A percentile compares a stretch with the other conserved stretches of the same genome.
Evolutionary conservation across 2,113 vertebrate genomes (phyloP).

Genomic region (Sakesphorus luctuosus): DNA sequence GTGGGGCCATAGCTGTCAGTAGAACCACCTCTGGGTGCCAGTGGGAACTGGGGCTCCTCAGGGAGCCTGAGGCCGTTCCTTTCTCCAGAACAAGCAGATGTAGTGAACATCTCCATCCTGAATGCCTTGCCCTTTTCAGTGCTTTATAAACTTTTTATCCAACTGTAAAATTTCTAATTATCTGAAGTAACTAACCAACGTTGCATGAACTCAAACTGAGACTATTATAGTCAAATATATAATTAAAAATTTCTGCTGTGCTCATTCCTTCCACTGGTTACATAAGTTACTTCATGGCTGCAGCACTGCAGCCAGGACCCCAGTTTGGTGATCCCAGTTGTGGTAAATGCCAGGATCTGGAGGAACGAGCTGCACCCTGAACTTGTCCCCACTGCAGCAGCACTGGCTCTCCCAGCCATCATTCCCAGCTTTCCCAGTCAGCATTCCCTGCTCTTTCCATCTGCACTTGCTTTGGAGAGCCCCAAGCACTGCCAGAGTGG

Average conservation of each 20-base stretch:
- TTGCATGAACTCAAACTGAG: background rate
- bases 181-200: slow-evolving; percentile 15
- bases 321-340: accelerated
- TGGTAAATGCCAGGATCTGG: accelerated
- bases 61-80: background rate
- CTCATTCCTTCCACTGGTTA: background rate
- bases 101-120: accelerated
- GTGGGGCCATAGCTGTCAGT: accelerated
- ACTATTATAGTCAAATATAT: background rate
- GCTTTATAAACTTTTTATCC: slow-evolving; percentile 23
- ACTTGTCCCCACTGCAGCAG: background rate
- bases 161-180: slow-evolving; percentile 57
- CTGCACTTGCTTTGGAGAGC: background rate
- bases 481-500: background rate
- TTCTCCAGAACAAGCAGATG: background rate
- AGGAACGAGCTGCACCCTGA: background rate
- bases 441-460: background rate
- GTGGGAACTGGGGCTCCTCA: accelerated
- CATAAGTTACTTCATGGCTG: background rate
- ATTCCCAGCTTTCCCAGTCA: background rate
- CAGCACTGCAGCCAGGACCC: background rate
- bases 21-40: background rate
- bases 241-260: slow-evolving; percentile 37
- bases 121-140: background rate
- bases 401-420: accelerated